Base-by-base conservation (phyloP, 2,888 invertebrate genomes). In the Rhopalosiphum nymphaeae region DNA sequence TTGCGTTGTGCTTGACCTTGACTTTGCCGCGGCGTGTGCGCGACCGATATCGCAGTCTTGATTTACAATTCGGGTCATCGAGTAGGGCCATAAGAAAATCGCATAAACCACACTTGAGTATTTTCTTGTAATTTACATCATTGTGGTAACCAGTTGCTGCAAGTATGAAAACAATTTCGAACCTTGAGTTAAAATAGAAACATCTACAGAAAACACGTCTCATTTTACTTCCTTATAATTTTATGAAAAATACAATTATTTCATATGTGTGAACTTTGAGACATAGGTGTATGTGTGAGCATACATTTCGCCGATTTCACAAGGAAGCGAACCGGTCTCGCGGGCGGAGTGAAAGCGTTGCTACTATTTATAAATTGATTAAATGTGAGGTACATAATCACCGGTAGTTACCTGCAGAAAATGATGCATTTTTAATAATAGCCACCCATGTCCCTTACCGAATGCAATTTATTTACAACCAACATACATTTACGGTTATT, bases 11-110 rank as follows among this genome's bases (percentile, higher is more conserved):
- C 29, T 61, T 13, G 93, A 93, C 93, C 93, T 93, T 93, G 93
- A 93, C 93, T 89, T 93, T 86, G 91, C 56, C 93, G 42, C 9
- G 36, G 91, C 61, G 91, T 53, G 94, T 29, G 91, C 94, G 92
- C 61, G 78, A 56, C 85, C 85, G 91, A 91, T 91, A 90, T 61
- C 61, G 57, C 89, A 36, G n/a, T n/a, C 88, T 46, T 49, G 67
- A 29, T 61, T 88, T 87, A 26, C 84, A 91, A 90, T 86, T 85
- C 94, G 67, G 94, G 67, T 94, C 91, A 53, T 57, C 29, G 46
- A 85, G 91, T 61, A 46, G 42, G n/a, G 85, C 67, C 87, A 49
- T 46, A 42, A 53, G 88, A 78, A 92, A 92, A 78, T 67, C 88
- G 88, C 61, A n/a, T 25, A 86, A 36, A 88, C n/a, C 42, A 11